Evolutionary conservation across 2,888 invertebrate species (phyloP).

Genomic region (Cremastobaeus sp.): DNA sequence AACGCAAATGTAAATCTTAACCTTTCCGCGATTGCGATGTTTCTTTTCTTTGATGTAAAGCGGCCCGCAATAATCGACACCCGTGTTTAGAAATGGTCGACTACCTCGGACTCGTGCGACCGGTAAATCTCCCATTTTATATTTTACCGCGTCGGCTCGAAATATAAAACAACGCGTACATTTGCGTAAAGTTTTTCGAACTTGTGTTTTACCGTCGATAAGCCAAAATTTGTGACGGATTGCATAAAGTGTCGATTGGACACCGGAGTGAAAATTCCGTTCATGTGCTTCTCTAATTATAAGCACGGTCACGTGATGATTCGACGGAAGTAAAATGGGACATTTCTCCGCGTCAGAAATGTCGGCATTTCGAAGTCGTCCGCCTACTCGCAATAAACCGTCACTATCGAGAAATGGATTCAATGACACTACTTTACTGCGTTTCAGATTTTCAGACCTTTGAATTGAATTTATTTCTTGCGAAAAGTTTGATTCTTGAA

Average conservation of each 20-base stretch:
- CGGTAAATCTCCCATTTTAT: conserved; percentile 4
- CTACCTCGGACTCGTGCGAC: no score
- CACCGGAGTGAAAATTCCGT: conserved; percentile 36
- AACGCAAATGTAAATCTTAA: conserved; percentile 10
- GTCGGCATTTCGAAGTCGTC: conserved; percentile 45
- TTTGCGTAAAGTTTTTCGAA: no score
- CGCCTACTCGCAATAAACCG: conserved; percentile 36
- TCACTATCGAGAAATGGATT: not conserved
- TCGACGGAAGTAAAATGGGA: conserved; percentile 49
- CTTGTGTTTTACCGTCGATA: no score
- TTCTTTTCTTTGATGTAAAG: conserved; percentile 15
- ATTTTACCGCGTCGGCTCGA: conserved; percentile 1
- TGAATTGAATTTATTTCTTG: not conserved
- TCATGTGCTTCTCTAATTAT: conserved; percentile 33
- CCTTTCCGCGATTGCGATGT: not conserved
- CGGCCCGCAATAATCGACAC: conserved; percentile 29
- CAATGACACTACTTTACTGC: no score
- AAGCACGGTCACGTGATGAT: conserved; percentile 34
- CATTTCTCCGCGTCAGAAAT: conserved; percentile 10
- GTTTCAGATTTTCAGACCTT: no score
- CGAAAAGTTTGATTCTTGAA: not conserved
- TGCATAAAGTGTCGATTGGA: conserved; percentile 43
- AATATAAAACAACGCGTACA: conserved; percentile 37
- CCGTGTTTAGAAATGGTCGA: no score
- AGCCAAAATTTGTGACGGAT: no score